phyloP scores from a whole-genome alignment of 1,140 invertebrate genomes.

The Lepeophtheirus salmonis region DNA sequence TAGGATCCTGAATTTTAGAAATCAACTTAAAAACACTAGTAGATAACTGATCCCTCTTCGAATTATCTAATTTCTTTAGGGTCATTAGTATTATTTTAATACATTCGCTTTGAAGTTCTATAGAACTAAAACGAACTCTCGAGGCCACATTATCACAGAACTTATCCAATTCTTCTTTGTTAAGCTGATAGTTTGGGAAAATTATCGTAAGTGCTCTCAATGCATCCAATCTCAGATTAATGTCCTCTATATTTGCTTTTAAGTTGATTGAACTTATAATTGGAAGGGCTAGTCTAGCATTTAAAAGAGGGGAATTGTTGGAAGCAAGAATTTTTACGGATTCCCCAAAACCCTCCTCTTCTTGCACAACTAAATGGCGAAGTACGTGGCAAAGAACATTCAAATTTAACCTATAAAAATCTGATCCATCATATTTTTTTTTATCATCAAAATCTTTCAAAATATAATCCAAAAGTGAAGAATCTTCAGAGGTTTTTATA shows the following conservation, averaged over 20 bases:
- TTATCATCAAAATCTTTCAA: background rate
- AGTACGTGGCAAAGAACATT: background rate
- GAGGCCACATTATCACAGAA: background rate
- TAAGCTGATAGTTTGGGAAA: background rate
- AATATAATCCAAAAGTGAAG: background rate
- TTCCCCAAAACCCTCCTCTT: background rate
- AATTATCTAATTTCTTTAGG: background rate
- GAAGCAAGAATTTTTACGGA: background rate
- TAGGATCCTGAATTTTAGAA: background rate
- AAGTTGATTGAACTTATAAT: background rate
- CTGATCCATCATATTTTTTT: background rate
- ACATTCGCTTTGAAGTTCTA: background rate
- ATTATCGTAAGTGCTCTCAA: background rate
- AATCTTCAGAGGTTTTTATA: background rate
- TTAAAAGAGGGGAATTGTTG: background rate
- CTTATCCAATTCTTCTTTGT: background rate
- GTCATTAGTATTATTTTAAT: background rate
- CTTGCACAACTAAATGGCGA: background rate
- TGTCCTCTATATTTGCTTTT: background rate
- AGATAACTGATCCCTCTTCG: background rate
- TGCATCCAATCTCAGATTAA: background rate
- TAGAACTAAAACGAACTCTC: background rate
- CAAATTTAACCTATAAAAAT: background rate
- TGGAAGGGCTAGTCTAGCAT: background rate
- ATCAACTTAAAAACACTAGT: background rate